Percentiles rank a stretch among this genome's conserved stretches.
phyloP scores from a whole-genome alignment of 1,140 invertebrate genomes.

The Cepaea nemoralis region DNA sequence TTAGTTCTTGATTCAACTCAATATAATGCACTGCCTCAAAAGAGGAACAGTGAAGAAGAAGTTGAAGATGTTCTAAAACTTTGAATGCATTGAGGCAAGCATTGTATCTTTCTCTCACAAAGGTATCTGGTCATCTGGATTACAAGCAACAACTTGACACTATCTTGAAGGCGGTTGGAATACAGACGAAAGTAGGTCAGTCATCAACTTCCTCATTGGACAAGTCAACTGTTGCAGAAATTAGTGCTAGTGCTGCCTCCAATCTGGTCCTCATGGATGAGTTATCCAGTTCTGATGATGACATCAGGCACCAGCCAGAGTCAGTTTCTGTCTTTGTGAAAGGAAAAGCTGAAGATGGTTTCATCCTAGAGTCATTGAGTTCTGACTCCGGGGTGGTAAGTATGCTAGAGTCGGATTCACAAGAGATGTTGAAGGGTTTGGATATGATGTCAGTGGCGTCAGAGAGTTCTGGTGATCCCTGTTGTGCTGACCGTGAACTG shows the following conservation, averaged over 20 bases:
- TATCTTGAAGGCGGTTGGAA: constrained; percentile 73
- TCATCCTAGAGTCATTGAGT: constrained; percentile 18
- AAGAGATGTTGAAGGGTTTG: background rate
- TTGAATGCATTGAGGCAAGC: too few relatives aligned
- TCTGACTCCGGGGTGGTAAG: constrained; percentile 16
- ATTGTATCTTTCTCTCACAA: too few relatives aligned
- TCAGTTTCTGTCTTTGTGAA: background rate
- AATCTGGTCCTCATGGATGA: background rate
- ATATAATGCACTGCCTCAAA: too few relatives aligned
- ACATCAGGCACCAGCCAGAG: background rate
- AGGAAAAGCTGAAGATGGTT: background rate
- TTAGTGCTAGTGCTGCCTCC: background rate
- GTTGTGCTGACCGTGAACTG: too few relatives aligned
- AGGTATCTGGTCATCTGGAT: constrained; percentile 74
- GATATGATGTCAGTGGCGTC: too few relatives aligned
- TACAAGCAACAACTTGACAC: constrained; percentile 77
- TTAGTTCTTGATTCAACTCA: too few relatives aligned
- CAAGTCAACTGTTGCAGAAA: background rate
- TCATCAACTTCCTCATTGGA: background rate
- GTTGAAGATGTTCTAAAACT: too few relatives aligned
- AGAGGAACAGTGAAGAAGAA: too few relatives aligned
- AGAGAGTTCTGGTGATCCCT: too few relatives aligned
- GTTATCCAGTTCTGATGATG: constrained; percentile 32
- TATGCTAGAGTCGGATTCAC: background rate
- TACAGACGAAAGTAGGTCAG: constrained; percentile 56